Evolutionary conservation across 35 echinoderm and acorn worm species (phyloP), one percentile per base, ranked within the genome.

Genomic region (Apostichopus parvimensis): DNA sequence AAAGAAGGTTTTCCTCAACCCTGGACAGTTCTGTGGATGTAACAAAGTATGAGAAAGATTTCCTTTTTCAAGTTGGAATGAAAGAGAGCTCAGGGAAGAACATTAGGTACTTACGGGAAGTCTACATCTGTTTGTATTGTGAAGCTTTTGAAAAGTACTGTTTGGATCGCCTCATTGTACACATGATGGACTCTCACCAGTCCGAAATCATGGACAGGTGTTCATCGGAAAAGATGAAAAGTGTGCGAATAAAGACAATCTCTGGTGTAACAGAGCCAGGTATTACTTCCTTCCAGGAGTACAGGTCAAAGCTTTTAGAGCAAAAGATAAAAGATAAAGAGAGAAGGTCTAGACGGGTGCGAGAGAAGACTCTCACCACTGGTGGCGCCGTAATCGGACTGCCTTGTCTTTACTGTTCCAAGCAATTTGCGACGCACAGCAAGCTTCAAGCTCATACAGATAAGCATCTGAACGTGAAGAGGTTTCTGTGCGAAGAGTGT

Each of bases 401-500:
- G 2, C 81, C 81, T 23, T 84, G 81, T n/a, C 6, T 55, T 8
- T 84, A 84, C n/a, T 84, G 81, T 15, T 55, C 86, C 60, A 88
- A 73, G 61, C 57, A 26, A 9, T 62, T 88, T 34, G 64, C 86
- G 1, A 88, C 86, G 14, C 21, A 60, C 25, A 88, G 28, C 4
- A 88, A 88, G 25, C 68, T 88, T n/a, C 81, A 84, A 72, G 86
- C 62, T 1, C 95, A 96, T 77, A 89, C 87, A 58, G 94, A 95
- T 25, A 95, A 77, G 13, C 94, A 95, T 70, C 77, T 92, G 23
- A 95, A 92, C 6, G 94, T 93, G 53, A 93, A 91, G 45, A 95
- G 95, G 45, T 95, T 94, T 34, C 80, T 98, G 28, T 98, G 96
- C 59, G 96, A 98, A 53, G 96, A 95, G 77, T 98, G 96, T 77